A percentile compares a stretch with the other conserved stretches of the same genome.
Conservation (phyloP, 2,113 vertebrate species). For the Typhlomys cinereus region DNA sequence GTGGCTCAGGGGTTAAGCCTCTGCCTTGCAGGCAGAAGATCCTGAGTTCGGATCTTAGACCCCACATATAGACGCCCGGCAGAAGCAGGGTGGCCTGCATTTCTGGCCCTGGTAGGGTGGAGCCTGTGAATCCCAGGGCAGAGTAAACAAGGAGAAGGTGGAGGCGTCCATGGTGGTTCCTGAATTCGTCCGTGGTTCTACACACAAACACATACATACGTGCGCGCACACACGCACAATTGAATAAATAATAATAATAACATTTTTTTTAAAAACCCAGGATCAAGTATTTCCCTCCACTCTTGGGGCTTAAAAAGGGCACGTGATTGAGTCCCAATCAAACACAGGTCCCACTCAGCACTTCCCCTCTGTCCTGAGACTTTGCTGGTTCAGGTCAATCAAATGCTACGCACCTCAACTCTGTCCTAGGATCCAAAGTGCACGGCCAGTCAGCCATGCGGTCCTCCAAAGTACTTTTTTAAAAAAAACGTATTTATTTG, state of each 20-base stretch:
- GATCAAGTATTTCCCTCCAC: background rate
- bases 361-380: background rate
- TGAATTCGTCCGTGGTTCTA: background rate
- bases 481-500: no score
- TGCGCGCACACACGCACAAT: background rate
- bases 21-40: background rate
- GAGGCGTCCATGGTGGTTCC: no score
- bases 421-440: background rate
- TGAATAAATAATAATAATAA: background rate
- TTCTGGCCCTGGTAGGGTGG: no score
- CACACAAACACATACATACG: background rate
- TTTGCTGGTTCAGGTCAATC: background rate
- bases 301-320: background rate
- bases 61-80: background rate
- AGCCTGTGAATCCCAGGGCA: no score
- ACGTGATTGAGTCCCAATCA: background rate
- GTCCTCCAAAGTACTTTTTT: no score
- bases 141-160: no score
- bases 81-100: no score
- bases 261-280: background rate
- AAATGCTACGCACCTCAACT: background rate
- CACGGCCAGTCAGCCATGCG: background rate
- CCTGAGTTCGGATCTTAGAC: background rate
- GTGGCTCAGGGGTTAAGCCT: background rate
- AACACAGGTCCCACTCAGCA: background rate